These are phyloP conservation scores for Tapirus indicus DNA, from an alignment of 2,797 vertebrate species.

Conservation along the genomic window DNA sequence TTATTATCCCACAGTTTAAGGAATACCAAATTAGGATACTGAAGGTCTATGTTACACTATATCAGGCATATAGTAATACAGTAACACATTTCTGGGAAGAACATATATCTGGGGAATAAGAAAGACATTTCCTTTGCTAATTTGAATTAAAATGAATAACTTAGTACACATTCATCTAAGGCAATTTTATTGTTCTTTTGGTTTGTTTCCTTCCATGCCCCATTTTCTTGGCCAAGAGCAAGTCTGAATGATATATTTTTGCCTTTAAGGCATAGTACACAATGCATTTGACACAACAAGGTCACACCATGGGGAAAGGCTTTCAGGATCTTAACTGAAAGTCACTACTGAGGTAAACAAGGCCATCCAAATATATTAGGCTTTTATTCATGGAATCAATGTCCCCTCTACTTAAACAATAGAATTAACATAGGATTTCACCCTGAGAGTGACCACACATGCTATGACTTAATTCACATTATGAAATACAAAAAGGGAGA, in stretches of 20 bases:
- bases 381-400: slow-evolving; percentile 57
- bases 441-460: slow-evolving; percentile 52
- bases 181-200: slow-evolving; percentile 33
- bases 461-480: slow-evolving; percentile 68
- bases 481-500: slow-evolving; percentile 71
- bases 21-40: neutral
- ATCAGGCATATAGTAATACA: neutral
- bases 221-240: slow-evolving; percentile 58
- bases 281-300: slow-evolving; percentile 54
- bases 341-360: slow-evolving; percentile 49
- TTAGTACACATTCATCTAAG: neutral
- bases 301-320: neutral
- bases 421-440: slow-evolving; percentile 69
- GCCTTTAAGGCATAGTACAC: slow-evolving; percentile 11
- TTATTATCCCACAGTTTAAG: neutral
- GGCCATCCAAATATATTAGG: slow-evolving; percentile 39
- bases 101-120: neutral
- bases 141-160: slow-evolving; percentile 57
- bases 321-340: slow-evolving; percentile 61
- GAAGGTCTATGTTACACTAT: neutral
- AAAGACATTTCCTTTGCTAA: slow-evolving; percentile 42
- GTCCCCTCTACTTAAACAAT: slow-evolving; percentile 62
- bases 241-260: slow-evolving; percentile 48
- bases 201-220: slow-evolving; percentile 35
- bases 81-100: slow-evolving; percentile 44